Percentiles rank a stretch among this genome's conserved stretches.
Evolutionary conservation across 1,140 invertebrate genomes (phyloP).

Genomic region (Drosophila mayri): DNA sequence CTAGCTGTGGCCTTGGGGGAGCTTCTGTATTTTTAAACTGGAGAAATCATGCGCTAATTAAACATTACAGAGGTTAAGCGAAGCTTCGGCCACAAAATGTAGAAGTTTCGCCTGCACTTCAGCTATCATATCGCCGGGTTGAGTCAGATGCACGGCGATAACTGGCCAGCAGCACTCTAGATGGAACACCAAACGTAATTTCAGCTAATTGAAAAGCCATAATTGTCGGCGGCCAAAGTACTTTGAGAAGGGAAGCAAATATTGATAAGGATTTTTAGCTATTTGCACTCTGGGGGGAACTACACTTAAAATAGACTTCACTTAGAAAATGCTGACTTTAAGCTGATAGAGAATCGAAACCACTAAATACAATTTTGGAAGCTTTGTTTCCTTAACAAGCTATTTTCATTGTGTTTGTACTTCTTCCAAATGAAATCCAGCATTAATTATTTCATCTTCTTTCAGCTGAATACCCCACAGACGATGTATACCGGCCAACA

Average conservation of each 20-base stretch:
- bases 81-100: neutral
- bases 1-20: neutral
- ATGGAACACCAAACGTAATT: constrained; percentile 46
- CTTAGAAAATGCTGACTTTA: neutral
- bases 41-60: constrained; percentile 21
- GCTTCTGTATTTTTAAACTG: constrained; percentile 12
- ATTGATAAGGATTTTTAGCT: constrained; percentile 36
- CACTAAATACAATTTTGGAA: neutral
- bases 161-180: constrained; percentile 3
- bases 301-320: constrained; percentile 8
- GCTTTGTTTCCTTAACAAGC: neutral
- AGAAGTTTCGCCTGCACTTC: neutral
- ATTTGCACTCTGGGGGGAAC: neutral
- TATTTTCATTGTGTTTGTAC: neutral
- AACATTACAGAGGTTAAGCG: constrained; percentile 8
- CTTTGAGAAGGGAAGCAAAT: constrained; percentile 26
- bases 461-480: constrained; percentile 57
- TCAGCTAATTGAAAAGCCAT: constrained; percentile 52
- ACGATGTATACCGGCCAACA: constrained; percentile 63
- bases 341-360: neutral
- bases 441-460: neutral
- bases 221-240: constrained; percentile 3
- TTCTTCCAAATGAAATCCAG: neutral
- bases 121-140: constrained; percentile 3
- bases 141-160: constrained; percentile 18